A percentile compares a stretch with the other conserved stretches of the same genome.
Conservation (phyloP, 2,888 invertebrate genomes). For the Oscheius onirici region DNA sequence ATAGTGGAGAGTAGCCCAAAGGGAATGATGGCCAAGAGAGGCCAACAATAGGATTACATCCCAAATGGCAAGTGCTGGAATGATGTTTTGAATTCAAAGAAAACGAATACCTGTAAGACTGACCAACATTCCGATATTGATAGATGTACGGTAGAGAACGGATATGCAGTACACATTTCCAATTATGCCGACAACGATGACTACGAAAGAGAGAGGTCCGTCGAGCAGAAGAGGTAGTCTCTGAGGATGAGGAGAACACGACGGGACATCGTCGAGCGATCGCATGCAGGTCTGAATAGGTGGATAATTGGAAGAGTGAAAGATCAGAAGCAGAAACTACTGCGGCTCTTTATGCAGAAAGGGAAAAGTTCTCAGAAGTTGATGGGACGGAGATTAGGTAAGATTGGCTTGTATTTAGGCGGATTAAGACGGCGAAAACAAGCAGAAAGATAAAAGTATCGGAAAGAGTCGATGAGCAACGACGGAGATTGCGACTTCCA, state of each 20-base stretch:
- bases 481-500: too few relatives aligned
- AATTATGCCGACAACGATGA: conserved; percentile 49
- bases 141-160: conserved; percentile 51
- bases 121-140: conserved; percentile 61
- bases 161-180: conserved; percentile 56
- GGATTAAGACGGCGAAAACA: background rate
- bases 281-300: conserved; percentile 12
- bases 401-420: background rate
- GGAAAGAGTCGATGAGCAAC: too few relatives aligned
- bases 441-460: too few relatives aligned
- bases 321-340: background rate
- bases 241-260: conserved; percentile 34
- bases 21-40: conserved; percentile 55
- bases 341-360: background rate
- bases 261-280: conserved; percentile 9
- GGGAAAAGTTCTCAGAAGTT: background rate
- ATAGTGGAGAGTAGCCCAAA: conserved; percentile 53
- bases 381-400: background rate
- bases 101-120: conserved; percentile 49
- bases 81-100: background rate
- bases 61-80: conserved; percentile 46
- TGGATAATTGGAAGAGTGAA: too few relatives aligned
- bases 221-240: conserved; percentile 43
- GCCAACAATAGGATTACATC: conserved; percentile 54
- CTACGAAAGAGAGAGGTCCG: conserved; percentile 45